phyloP scores from a whole-genome alignment of 2,113 vertebrate genomes.

The Hippotragus niger region DNA sequence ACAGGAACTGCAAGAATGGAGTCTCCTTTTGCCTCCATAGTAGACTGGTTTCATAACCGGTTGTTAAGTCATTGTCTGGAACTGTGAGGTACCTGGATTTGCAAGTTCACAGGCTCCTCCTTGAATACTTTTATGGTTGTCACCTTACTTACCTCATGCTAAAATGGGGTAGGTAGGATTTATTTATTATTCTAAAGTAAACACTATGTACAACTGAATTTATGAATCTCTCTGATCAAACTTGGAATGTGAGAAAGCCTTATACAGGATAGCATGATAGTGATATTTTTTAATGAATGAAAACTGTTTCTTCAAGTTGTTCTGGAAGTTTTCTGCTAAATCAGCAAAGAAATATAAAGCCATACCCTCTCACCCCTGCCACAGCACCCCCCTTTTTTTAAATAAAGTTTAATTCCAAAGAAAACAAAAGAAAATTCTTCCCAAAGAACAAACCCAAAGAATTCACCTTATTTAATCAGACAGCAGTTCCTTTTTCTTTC shows the following conservation, averaged over 20 bases:
- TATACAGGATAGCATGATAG: neutral
- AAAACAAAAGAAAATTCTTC: neutral
- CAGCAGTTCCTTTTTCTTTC: neutral
- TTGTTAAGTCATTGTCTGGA: neutral
- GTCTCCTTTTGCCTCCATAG: neutral
- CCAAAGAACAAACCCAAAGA: neutral
- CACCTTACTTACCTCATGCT: too few species aligned
- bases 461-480: neutral
- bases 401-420: neutral
- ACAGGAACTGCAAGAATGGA: neutral
- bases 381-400: fast-evolving
- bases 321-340: neutral
- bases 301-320: neutral
- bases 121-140: too few species aligned
- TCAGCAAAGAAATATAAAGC: neutral
- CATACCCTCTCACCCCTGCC: neutral
- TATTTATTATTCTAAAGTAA: neutral
- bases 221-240: neutral
- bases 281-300: neutral
- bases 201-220: too few species aligned
- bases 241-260: neutral
- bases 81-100: neutral
- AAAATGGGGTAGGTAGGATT: neutral
- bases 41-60: too few species aligned
- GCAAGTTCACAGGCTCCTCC: neutral